A percentile compares a stretch with the other conserved stretches of the same genome.
phyloP scores from a whole-genome alignment of 2,888 invertebrate species.

The Ommatoiulus sabulosus region DNA sequence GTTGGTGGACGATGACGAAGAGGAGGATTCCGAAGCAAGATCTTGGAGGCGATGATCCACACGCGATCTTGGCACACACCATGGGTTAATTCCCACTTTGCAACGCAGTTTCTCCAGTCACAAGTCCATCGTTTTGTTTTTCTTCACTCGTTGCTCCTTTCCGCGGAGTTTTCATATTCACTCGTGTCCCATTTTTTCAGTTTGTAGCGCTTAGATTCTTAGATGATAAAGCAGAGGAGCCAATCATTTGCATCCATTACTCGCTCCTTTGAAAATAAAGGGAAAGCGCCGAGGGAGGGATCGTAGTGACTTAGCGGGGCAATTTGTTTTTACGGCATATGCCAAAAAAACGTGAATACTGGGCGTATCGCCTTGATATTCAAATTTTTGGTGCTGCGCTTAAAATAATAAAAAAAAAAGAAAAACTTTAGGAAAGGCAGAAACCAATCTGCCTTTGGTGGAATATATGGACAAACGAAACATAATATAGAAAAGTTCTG shows the following conservation, averaged over 20 bases:
- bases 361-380: not conserved
- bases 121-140: constrained; percentile 45
- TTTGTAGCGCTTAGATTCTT: constrained; percentile 1
- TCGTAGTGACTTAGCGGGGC: constrained; percentile 12
- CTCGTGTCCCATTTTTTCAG: constrained; percentile 30
- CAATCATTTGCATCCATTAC: constrained; percentile 21
- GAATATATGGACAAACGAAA: not conserved
- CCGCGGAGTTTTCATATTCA: constrained; percentile 24
- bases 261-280: not conserved
- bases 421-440: not conserved
- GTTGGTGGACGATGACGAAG: constrained; percentile 87
- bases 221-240: not conserved
- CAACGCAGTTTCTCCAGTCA: constrained; percentile 49
- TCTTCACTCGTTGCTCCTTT: constrained; percentile 40
- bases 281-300: not conserved
- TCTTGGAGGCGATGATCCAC: constrained; percentile 84
- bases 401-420: not conserved
- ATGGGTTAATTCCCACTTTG: not conserved
- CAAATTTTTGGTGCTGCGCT: constrained; percentile 7
- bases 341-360: not conserved
- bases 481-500: too few relatives aligned
- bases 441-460: not conserved
- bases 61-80: not conserved
- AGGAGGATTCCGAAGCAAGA: constrained; percentile 85
- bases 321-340: constrained; percentile 15